A percentile compares a stretch with the other conserved stretches of the same genome.
These are phyloP conservation scores for Argyresthia goedartella DNA, from an alignment of 2,888 invertebrate species.

Conservation along the genomic window DNA sequence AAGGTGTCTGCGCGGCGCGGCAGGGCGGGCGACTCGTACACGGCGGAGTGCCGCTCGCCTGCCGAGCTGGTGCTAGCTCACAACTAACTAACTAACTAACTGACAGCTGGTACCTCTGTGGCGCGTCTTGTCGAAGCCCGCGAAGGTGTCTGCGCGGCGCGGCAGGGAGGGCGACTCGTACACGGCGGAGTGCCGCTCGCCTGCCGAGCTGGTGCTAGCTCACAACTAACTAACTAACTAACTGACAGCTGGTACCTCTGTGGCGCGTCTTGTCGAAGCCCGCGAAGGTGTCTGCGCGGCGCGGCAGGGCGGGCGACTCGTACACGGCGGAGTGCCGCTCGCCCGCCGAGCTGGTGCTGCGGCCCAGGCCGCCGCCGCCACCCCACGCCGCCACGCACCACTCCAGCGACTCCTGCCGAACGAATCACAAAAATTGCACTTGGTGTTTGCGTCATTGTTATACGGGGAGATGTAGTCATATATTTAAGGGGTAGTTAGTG, in stretches of 20 bases:
- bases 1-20: conserved; percentile 95
- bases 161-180: too few relatives aligned
- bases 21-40: not conserved
- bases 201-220: too few relatives aligned
- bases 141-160: too few relatives aligned
- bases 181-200: too few relatives aligned
- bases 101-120: too few relatives aligned
- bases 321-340: conserved; percentile 91
- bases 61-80: conserved; percentile 93
- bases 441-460: not conserved
- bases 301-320: conserved; percentile 88
- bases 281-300: conserved; percentile 95
- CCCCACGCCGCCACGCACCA: conserved; percentile 76
- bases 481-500: too few relatives aligned
- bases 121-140: not conserved
- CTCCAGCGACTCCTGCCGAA: conserved; percentile 85
- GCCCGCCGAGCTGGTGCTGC: conserved; percentile 94
- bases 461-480: not conserved
- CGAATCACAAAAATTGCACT: conserved; percentile 20
- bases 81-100: conserved; percentile 74
- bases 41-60: conserved; percentile 74
- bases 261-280: conserved; percentile 79
- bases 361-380: conserved; percentile 81
- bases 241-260: not conserved
- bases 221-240: not conserved